Evolutionary conservation across 2,113 vertebrate species (phyloP).

Genomic region (Syrrhaptes paradoxus): DNA sequence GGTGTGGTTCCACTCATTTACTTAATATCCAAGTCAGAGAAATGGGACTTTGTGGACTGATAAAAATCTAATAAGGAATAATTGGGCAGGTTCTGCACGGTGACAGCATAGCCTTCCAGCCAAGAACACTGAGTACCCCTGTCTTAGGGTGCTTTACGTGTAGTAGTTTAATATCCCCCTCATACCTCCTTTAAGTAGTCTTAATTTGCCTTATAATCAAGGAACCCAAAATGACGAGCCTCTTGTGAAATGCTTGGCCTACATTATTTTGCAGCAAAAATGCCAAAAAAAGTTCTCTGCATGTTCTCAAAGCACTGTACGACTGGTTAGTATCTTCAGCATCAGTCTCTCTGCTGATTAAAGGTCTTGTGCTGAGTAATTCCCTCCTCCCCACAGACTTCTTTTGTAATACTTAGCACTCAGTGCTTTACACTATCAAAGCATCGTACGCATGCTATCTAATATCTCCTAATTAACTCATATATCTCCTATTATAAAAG

Average conservation of each 20-base stretch:
- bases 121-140: background rate
- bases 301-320: background rate
- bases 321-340: background rate
- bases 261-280: background rate
- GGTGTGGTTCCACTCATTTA: background rate
- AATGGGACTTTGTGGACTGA: background rate
- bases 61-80: constrained; percentile 37
- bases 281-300: background rate
- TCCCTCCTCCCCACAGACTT: background rate
- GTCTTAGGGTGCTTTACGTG: background rate
- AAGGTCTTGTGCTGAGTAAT: constrained; percentile 12
- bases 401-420: constrained; percentile 55
- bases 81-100: background rate
- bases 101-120: background rate
- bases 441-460: constrained; percentile 38
- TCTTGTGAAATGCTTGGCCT: constrained; percentile 25
- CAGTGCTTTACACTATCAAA: constrained; percentile 61
- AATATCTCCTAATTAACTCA: constrained; percentile 58
- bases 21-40: background rate
- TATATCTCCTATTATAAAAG: constrained; percentile 36
- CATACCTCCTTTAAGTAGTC: background rate
- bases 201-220: constrained; percentile 15
- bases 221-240: background rate
- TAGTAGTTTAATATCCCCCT: background rate
- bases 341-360: constrained; percentile 10